Evolutionary conservation across 1,140 invertebrate species (phyloP), one percentile per base, ranked within the genome.

Genomic region (Psilanteris sp.): DNA sequence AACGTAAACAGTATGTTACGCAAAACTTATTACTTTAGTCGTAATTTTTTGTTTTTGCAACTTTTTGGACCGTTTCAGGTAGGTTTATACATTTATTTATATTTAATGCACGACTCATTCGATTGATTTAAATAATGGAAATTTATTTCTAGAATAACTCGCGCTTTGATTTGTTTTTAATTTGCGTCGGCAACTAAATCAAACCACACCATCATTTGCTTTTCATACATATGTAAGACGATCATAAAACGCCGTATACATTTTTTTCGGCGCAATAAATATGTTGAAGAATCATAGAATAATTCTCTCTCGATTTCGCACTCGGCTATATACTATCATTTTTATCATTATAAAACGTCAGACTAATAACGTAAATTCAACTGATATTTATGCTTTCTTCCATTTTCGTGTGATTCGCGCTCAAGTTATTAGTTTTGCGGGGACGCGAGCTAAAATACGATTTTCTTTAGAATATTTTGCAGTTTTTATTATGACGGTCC

Each of bases 381-480:
- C 11, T 3, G 36, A 37, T 72, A 77, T 77, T 77, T 67, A 77
- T 72, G 67, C 46, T 72, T 72, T 62, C 62, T 62, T 62, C 26
- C 67, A 57, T 72, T 66, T 67, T 66, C 43, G 37, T 61, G 37
- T 59, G 46, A 71, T 71, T 71, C 55, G 44, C 43, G 46, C 11
- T 24, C 8, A 72, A 76, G 59, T 76, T 76, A 70, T 70, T 76
- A 59, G 57, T 50, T 76, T 64, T 41, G 48, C 34, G 29, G n/a
- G 31, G 39, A 9, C 36, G 15, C 26, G 8, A 13, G 41, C 15
- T 52, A 41, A 68, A 52, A 62, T 72, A 59, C 62, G 75, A 26
- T 68, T 68, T 77, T 64, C 75, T 62, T 55, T 36, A 72, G 34
- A 72, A 72, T 77, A 68, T 72, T 77, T 77, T 77, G 48, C 54